A percentile compares a stretch with the other conserved stretches of the same genome.
Evolutionary conservation across 2,113 vertebrate species (phyloP).

Genomic region (Chlorodrepanis virens): DNA sequence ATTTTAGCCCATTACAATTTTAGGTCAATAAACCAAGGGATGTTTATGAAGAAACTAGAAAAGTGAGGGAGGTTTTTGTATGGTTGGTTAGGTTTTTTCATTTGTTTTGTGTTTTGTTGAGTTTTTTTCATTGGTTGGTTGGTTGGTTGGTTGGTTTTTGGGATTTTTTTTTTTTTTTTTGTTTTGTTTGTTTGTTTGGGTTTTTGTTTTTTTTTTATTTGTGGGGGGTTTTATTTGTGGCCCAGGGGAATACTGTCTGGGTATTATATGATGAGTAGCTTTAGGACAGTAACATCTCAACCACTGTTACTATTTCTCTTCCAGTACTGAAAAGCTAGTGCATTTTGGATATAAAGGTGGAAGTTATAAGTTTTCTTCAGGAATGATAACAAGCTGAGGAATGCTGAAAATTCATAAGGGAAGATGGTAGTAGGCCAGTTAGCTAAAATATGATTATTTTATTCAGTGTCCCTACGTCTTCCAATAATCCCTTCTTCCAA

Average conservation of each 20-base stretch:
- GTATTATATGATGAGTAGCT: not conserved
- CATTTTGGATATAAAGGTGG: not conserved
- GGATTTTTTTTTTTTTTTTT: not conserved
- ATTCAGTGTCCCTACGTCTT: not conserved
- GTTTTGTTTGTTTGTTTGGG: not conserved
- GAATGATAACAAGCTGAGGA: not conserved
- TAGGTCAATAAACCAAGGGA: not conserved
- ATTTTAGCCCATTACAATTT: not conserved
- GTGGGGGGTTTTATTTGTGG: rapidly evolving
- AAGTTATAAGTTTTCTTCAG: not conserved
- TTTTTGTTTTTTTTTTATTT: too few relatives aligned
- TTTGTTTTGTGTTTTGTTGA: not conserved
- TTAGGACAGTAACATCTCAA: not conserved
- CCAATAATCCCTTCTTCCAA: not conserved
- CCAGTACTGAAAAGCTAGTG: not conserved
- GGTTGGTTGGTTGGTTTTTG: not conserved
- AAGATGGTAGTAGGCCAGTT: not conserved
- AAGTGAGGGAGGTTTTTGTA: rapidly evolving
- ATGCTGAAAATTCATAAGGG: not conserved
- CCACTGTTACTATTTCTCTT: not conserved
- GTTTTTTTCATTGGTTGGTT: not conserved
- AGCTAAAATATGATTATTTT: not conserved
- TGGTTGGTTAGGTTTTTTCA: not conserved
- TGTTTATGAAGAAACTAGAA: not conserved
- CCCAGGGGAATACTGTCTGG: not conserved